Percentiles rank a stretch among this genome's conserved stretches.
These are phyloP conservation scores for Macrotrachela quadricornifera DNA, from an alignment of 1,140 invertebrate genomes.

Conservation along the genomic window DNA sequence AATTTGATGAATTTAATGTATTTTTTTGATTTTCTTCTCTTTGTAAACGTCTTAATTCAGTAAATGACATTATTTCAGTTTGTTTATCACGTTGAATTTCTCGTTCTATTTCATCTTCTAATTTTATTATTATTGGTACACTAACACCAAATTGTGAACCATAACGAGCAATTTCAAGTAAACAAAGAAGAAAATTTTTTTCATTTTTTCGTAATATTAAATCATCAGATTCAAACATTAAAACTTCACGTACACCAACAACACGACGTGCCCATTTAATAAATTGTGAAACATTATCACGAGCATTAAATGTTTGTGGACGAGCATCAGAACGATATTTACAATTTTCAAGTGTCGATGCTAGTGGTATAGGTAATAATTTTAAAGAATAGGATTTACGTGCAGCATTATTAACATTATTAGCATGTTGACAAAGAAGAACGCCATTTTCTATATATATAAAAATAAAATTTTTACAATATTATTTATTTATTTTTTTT, in stretches of 20 bases:
- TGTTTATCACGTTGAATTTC: constrained; percentile 45
- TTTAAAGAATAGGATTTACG: constrained; percentile 13
- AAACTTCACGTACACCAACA: constrained; percentile 65
- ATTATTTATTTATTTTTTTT: too few species aligned
- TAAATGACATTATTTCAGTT: not conserved
- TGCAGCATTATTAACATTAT: constrained; percentile 64
- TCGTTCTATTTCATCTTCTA: constrained; percentile 84
- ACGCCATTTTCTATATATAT: constrained; percentile 54
- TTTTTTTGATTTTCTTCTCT: too few species aligned
- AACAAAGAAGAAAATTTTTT: constrained; percentile 74
- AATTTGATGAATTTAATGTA: too few species aligned
- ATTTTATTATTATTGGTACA: constrained; percentile 73
- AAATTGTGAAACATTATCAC: constrained; percentile 91
- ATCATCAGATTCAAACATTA: constrained; percentile 85
- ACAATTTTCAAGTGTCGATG: too few species aligned
- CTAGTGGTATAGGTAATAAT: too few species aligned
- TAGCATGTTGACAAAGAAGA: constrained; percentile 71
- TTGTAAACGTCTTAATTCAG: too few species aligned
- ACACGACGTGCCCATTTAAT: constrained; percentile 60
- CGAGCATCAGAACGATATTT: constrained; percentile 50
- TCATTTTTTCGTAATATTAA: constrained; percentile 82
- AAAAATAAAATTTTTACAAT: too few species aligned
- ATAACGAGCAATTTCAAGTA: constrained; percentile 64
- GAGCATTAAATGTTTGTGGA: constrained; percentile 70
- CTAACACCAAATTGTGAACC: constrained; percentile 72